Conservation (phyloP, 2,113 vertebrate genomes). For the Astur gentilis region DNA sequence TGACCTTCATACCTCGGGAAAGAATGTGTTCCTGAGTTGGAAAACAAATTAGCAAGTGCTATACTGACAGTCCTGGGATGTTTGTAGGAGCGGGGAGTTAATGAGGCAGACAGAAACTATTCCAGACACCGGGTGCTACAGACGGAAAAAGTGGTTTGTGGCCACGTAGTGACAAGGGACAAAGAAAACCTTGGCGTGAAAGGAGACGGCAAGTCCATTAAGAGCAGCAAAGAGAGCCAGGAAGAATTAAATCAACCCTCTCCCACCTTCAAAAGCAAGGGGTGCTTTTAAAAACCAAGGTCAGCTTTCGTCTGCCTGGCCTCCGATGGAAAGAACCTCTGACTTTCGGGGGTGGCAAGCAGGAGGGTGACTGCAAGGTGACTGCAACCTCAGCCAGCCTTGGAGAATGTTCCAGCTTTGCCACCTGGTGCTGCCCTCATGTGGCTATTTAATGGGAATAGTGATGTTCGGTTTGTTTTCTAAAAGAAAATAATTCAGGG, state of each 20-base stretch:
- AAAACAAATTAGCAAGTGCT: neutral
- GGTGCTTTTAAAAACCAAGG: neutral
- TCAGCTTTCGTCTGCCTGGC: neutral
- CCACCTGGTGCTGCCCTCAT: conserved; percentile 7
- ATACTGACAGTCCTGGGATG: neutral
- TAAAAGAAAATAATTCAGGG: neutral
- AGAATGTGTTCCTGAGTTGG: neutral
- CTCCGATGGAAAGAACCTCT: neutral
- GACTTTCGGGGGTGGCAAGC: neutral
- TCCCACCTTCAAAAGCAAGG: neutral
- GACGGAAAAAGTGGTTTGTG: neutral
- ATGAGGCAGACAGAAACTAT: conserved; percentile 4
- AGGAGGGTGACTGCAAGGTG: neutral
- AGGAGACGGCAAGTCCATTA: neutral
- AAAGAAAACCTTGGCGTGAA: neutral
- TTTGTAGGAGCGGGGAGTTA: neutral
- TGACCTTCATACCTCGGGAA: conserved; percentile 34
- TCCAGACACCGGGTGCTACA: neutral
- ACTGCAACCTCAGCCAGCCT: neutral
- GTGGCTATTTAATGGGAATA: neutral
- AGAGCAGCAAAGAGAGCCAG: neutral
- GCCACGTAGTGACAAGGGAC: neutral
- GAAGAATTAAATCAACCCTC: neutral
- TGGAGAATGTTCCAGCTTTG: accelerated
- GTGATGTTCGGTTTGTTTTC: accelerated